Evolutionary conservation across 2,888 invertebrate genomes (phyloP), one percentile per base, ranked within the genome.

Genomic region (Biston betularia): DNA sequence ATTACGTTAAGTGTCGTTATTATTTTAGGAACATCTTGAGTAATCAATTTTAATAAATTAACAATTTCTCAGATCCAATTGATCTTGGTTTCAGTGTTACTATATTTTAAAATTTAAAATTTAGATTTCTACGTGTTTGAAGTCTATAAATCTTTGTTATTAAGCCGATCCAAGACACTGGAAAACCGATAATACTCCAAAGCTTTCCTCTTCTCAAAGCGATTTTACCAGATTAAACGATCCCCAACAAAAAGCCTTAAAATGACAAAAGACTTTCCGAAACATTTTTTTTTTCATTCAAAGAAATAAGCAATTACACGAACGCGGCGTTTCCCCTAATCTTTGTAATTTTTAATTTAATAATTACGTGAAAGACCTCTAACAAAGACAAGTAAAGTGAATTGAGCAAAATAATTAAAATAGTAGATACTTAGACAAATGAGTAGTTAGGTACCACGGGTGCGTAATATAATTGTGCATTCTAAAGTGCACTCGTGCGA

Each of bases 261-360:
- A 72, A 73, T 69, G 70, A 73, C 71, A 73, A 70, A 69, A 67
- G 68, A 63, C 63, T 69, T 69, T 63, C 14, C 64, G 46, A 64
- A 58, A 56, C 57, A 65, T n/a, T n/a, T 63, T 68, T 71, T 72
- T 45, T 63, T 65, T 52, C 58, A 6, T 66, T 59, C 15, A 55
- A 60, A 64, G 52, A 62, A 69, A 62, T 53, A 58, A 63, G 56
- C 56, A 73, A 71, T 71, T 73, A 50, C 55, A 38, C 35, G 60
- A 56, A 56, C 65, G 52, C 70, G 56, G 59, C 48, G 54, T 61
- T 46, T 69, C 56, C 63, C 59, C 55, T 69, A 59, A 60, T 70
- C 62, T 64, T 68, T 57, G 55, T 59, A 45, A 15, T 45, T 49
- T 38, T 54, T 70, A 69, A 72, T 72, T 70, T 67, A 56, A 68